These are phyloP conservation scores for Ennomos erosarius DNA, from an alignment of 2,888 invertebrate genomes.

Conservation along the genomic window DNA sequence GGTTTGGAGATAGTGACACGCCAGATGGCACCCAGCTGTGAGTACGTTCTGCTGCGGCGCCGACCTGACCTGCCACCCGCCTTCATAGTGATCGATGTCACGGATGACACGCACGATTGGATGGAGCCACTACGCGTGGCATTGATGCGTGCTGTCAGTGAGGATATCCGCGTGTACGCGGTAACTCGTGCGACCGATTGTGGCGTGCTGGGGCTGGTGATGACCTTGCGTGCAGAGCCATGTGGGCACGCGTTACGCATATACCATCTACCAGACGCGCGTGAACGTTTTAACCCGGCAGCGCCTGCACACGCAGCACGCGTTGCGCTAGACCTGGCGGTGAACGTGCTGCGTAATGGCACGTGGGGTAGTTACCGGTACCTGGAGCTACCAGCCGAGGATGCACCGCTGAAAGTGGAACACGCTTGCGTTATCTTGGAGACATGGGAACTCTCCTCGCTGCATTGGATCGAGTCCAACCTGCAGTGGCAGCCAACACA, in stretches of 20 bases:
- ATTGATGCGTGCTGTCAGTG: slow-evolving; percentile 87
- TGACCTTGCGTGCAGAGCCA: slow-evolving; percentile 95
- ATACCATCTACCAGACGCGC: slow-evolving; percentile 88
- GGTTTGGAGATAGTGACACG: slow-evolving; percentile 66
- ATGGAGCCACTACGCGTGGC: slow-evolving; percentile 92
- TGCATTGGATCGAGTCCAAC: slow-evolving; percentile 96
- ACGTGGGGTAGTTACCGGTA: slow-evolving; percentile 96
- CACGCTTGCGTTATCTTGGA: slow-evolving; percentile 98
- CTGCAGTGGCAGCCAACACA: slow-evolving; percentile 68
- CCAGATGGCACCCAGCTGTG: slow-evolving; percentile 87
- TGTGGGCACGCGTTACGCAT: slow-evolving; percentile 92
- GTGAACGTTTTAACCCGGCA: slow-evolving; percentile 85
- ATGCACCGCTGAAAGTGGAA: slow-evolving; percentile 87
- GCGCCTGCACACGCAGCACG: slow-evolving; percentile 86
- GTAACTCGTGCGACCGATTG: slow-evolving; percentile 88
- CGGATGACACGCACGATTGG: slow-evolving; percentile 89
- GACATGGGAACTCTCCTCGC: slow-evolving; percentile 96
- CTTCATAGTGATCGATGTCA: slow-evolving; percentile 86
- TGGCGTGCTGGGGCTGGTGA: slow-evolving; percentile 95
- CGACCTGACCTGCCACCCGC: slow-evolving; percentile 79
- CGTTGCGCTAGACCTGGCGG: slow-evolving; percentile 90
- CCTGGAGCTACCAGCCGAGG: slow-evolving; percentile 81
- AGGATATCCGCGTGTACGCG: slow-evolving; percentile 87
- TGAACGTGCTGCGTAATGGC: slow-evolving; percentile 93
- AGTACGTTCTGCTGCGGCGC: slow-evolving; percentile 88